Evolutionary conservation across 2,113 vertebrate genomes (phyloP).

Genomic region (Corythoichthys haematopterus): DNA sequence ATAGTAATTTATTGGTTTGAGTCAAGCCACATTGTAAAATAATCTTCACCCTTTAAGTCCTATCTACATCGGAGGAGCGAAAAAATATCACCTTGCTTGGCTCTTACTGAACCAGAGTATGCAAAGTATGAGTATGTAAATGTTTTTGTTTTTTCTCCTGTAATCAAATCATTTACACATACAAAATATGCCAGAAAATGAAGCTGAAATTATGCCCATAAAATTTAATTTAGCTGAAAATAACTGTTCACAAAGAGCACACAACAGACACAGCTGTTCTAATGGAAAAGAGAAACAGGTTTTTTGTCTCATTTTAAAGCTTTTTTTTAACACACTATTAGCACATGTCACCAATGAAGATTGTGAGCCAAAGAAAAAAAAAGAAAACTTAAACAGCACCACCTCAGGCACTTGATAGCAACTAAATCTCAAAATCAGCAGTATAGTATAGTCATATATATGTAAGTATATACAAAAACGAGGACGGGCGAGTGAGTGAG

Average conservation of each 20-base stretch:
- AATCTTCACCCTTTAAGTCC: constrained; percentile 11
- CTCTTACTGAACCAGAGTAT: constrained; percentile 6
- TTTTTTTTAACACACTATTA: constrained; percentile 82
- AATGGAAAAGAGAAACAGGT: constrained; percentile 76
- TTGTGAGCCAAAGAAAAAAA: constrained; percentile 80
- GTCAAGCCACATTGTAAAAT: constrained; percentile 34
- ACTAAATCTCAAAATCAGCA: constrained; percentile 98
- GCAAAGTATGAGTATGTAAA: constrained; percentile 1
- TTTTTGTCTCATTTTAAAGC: constrained; percentile 96
- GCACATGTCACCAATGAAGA: constrained; percentile 95
- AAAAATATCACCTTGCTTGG: not conserved
- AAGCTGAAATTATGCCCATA: constrained; percentile 26
- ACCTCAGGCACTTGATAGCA: constrained; percentile 99
- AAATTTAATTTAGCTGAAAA: constrained; percentile 87
- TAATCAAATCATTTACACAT: constrained; percentile 30
- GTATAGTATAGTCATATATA: constrained; percentile 71
- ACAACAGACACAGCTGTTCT: constrained; percentile 89
- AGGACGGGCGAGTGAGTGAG: constrained; percentile 59
- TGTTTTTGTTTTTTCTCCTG: constrained; percentile 10
- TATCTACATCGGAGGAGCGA: constrained; percentile 15
- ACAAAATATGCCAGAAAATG: constrained; percentile 73
- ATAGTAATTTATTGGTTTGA: constrained; percentile 38
- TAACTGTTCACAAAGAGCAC: constrained; percentile 85
- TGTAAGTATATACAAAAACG: constrained; percentile 73
- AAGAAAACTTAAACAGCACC: constrained; percentile 86